Percentiles rank a stretch among this genome's conserved stretches.
Conservation (phyloP, 2,888 invertebrate genomes). For the Pseudolycoriella hygida region DNA sequence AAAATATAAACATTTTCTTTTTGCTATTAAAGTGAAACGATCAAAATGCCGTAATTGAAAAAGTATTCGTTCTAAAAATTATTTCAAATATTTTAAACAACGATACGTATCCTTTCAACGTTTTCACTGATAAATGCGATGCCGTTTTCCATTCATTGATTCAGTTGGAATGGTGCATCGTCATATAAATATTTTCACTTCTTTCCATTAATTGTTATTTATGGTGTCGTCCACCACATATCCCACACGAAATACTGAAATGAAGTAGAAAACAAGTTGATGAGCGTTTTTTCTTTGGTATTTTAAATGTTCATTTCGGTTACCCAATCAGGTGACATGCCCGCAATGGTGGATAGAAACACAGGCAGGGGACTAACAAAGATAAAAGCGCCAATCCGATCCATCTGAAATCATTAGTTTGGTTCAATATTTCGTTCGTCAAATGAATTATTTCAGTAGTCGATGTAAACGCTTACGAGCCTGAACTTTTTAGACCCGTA, state of each 20-base stretch:
- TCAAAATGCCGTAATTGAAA: too few relatives aligned
- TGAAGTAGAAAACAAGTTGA: neutral
- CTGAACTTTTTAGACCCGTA: too few relatives aligned
- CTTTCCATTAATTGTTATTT: too few relatives aligned
- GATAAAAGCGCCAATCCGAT: slow-evolving; percentile 68
- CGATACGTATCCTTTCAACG: too few relatives aligned
- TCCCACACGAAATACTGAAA: slow-evolving; percentile 44
- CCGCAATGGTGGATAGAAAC: slow-evolving; percentile 79
- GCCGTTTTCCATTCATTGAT: too few relatives aligned
- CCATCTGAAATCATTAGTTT: slow-evolving; percentile 60
- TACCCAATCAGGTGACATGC: slow-evolving; percentile 64
- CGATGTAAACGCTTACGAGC: neutral
- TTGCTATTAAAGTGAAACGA: too few relatives aligned
- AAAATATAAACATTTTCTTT: too few relatives aligned
- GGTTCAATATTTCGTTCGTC: slow-evolving; percentile 3
- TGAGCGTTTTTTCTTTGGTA: neutral
- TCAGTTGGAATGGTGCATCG: too few relatives aligned
- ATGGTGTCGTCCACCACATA: slow-evolving; percentile 67
- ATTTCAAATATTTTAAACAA: too few relatives aligned
- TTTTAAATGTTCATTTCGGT: neutral
- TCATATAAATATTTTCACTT: too few relatives aligned
- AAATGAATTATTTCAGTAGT: neutral
- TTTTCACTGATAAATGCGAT: too few relatives aligned
- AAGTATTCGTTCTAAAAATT: too few relatives aligned
- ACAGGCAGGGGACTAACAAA: slow-evolving; percentile 80